Conservation (phyloP, 2,888 invertebrate genomes). For the Cephus spinipes region DNA sequence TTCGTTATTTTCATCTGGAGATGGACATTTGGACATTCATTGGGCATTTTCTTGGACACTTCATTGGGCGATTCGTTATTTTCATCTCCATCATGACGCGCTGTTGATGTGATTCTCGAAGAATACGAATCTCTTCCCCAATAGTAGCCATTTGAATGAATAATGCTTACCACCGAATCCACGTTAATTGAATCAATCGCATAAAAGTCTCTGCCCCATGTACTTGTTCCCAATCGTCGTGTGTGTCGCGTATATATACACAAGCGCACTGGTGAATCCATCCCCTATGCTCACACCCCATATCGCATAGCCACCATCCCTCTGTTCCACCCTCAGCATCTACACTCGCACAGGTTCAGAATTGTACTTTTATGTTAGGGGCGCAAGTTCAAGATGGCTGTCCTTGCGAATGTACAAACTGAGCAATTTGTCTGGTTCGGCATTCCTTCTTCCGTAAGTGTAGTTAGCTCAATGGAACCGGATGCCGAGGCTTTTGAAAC, state of each 20-base stretch:
- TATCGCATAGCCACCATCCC: too few species aligned
- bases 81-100: too few species aligned
- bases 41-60: too few species aligned
- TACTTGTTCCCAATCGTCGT: conserved; percentile 14
- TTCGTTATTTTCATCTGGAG: too few species aligned
- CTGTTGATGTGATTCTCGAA: not conserved
- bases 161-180: conserved; percentile 19
- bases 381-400: conserved; percentile 19
- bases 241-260: not conserved
- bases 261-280: not conserved
- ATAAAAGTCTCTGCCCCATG: conserved; percentile 20
- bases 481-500: too few species aligned
- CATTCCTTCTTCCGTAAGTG: not conserved
- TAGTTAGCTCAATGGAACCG: not conserved
- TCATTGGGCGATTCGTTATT: too few species aligned
- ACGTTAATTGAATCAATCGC: conserved; percentile 22
- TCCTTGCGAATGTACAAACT: conserved; percentile 13
- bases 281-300: not conserved
- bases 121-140: conserved; percentile 9
- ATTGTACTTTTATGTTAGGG: conserved; percentile 8
- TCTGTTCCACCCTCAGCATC: too few species aligned
- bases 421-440: conserved; percentile 17
- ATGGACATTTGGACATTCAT: too few species aligned
- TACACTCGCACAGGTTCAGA: not conserved
- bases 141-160: conserved; percentile 18